These are phyloP conservation scores for Calephelis virginiensis DNA, from an alignment of 1,140 invertebrate genomes.

Conservation along the genomic window DNA sequence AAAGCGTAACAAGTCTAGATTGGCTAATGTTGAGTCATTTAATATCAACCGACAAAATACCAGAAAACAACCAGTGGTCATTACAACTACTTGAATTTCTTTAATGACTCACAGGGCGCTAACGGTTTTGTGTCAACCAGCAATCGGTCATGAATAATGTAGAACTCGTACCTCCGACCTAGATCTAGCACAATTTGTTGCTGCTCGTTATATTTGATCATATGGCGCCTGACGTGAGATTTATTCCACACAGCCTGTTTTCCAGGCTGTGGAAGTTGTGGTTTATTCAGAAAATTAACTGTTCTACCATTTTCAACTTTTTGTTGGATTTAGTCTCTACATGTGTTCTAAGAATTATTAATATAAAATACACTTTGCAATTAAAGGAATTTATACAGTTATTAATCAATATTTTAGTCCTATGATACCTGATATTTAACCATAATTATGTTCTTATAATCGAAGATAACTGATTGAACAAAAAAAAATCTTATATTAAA, in stretches of 20 bases:
- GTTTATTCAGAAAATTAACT: neutral
- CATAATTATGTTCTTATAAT: too few relatives aligned
- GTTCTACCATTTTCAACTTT: slow-evolving; percentile 2
- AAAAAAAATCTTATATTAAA: too few relatives aligned
- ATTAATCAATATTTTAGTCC: too few relatives aligned
- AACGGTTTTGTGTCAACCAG: slow-evolving; percentile 68
- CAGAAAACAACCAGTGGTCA: slow-evolving; percentile 45
- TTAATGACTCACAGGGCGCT: slow-evolving; percentile 65
- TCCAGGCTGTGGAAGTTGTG: neutral
- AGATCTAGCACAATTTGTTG: slow-evolving; percentile 44
- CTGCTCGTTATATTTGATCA: slow-evolving; percentile 40
- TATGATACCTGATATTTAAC: too few relatives aligned
- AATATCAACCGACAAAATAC: slow-evolving; percentile 47
- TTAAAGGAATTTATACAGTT: too few relatives aligned
- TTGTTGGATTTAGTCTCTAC: neutral
- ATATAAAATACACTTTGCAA: too few relatives aligned
- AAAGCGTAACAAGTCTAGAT: neutral
- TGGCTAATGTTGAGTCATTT: slow-evolving; percentile 27
- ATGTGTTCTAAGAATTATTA: too few relatives aligned
- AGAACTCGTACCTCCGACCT: slow-evolving; percentile 55
- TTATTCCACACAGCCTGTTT: slow-evolving; percentile 17
- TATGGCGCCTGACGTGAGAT: slow-evolving; percentile 27
- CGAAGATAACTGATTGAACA: too few relatives aligned
- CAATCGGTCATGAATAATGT: slow-evolving; percentile 71
- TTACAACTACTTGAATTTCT: slow-evolving; percentile 54